These are phyloP conservation scores for Stictonetta naevosa DNA, from an alignment of 2,113 vertebrate genomes.

Conservation along the genomic window DNA sequence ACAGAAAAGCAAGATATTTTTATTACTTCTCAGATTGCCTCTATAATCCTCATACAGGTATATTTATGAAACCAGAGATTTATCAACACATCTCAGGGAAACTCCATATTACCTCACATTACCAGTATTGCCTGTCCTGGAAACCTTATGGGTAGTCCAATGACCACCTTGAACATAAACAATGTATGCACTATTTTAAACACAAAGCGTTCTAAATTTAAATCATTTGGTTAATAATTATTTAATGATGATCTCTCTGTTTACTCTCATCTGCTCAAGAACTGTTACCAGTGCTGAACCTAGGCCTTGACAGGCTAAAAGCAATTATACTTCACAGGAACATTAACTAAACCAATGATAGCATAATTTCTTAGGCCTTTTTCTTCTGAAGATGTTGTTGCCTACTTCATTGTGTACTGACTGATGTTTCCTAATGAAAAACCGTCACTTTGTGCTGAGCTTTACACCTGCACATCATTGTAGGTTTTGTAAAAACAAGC, in stretches of 20 bases:
- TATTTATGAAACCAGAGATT: background rate
- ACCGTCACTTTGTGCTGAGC: background rate
- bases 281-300: background rate
- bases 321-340: background rate
- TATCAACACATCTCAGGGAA: background rate
- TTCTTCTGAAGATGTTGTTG: background rate
- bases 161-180: background rate
- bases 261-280: background rate
- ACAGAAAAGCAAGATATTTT: background rate
- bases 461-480: background rate
- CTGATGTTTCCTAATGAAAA: background rate
- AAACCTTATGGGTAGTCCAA: background rate
- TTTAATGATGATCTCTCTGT: background rate
- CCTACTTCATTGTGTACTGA: background rate
- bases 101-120: background rate
- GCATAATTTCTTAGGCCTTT: background rate
- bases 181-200: background rate
- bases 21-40: background rate
- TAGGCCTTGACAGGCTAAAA: background rate
- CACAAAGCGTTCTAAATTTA: background rate
- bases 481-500: background rate
- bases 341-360: background rate
- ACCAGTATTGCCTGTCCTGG: background rate
- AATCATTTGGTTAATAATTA: background rate
- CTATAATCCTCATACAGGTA: background rate